Evolutionary conservation across 2,888 invertebrate genomes (phyloP).

Genomic region (Idaea straminata): DNA sequence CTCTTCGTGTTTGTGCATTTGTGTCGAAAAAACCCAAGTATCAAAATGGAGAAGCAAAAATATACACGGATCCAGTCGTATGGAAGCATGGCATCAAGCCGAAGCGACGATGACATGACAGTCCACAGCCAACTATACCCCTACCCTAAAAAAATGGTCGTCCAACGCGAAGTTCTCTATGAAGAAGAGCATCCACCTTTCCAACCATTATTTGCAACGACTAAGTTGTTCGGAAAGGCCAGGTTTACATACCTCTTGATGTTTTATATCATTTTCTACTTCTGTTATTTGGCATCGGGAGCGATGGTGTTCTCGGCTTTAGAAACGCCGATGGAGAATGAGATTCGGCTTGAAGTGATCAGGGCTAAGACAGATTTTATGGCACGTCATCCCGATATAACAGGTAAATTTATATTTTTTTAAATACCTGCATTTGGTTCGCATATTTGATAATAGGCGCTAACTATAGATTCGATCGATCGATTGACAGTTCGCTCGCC

Average conservation of each 20-base stretch:
- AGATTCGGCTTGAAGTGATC: slow-evolving; percentile 72
- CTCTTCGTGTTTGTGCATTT: slow-evolving; percentile 4
- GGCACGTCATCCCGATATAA: slow-evolving; percentile 79
- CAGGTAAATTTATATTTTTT: slow-evolving; percentile 69
- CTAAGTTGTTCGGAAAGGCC: slow-evolving; percentile 73
- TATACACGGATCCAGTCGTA: slow-evolving; percentile 67
- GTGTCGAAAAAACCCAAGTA: slow-evolving; percentile 14
- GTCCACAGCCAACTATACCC: slow-evolving; percentile 71
- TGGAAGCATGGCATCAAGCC: slow-evolving; percentile 65
- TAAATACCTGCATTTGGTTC: not conserved
- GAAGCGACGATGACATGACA: slow-evolving; percentile 72
- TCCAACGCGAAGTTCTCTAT: slow-evolving; percentile 65
- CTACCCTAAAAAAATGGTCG: slow-evolving; percentile 67
- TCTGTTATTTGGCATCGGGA: slow-evolving; percentile 82
- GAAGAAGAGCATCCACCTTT: slow-evolving; percentile 72
- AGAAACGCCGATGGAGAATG: slow-evolving; percentile 83
- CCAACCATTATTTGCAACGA: slow-evolving; percentile 64
- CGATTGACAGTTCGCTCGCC: too few relatives aligned
- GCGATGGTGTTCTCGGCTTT: slow-evolving; percentile 84
- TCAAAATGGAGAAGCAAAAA: slow-evolving; percentile 52
- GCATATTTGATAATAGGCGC: too few relatives aligned
- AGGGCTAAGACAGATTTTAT: slow-evolving; percentile 79
- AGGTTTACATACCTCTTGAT: slow-evolving; percentile 77
- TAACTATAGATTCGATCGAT: too few relatives aligned
- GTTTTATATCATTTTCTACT: slow-evolving; percentile 80